Evolutionary conservation across 2,888 invertebrate genomes (phyloP), one percentile per base, ranked within the genome.

Genomic region (Euspilapteryx auroguttella): DNA sequence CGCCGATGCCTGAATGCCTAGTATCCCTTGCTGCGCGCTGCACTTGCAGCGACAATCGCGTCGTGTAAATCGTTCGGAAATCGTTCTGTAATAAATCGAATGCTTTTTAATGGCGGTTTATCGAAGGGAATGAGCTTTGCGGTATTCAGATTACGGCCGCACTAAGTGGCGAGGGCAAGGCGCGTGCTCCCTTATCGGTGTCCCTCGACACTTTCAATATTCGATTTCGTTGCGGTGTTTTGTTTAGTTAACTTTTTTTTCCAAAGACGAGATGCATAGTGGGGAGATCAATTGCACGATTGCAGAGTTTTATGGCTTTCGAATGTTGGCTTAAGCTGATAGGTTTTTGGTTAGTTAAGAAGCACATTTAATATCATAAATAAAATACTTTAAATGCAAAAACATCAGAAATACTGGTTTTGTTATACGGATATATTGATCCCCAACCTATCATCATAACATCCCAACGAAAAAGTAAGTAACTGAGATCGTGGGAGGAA

Each of bases 71-170:
- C 61, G 62, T 61, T 56, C 51, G 61, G 57, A 59, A 71, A 71
- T 69, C 71, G 63, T 68, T 64, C 47, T 42, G 66, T 63, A 75
- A 75, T 75, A 75, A 73, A 75, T 75, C 75, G 75, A 73, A 69
- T 52, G 63, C 65, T 64, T 73, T 73, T 75, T 73, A 75, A 75
- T 75, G 75, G 75, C 59, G 55, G 65, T 69, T 73, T 75, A 73
- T 73, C 75, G 62, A 40, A 57, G 59, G 30, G 34, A 27, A 30
- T 69, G 59, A 64, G 71, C 69, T 65, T 68, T 68, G 65, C 61
- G 65, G 71, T 65, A 66, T 75, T 71, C 73, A 66, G 73, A 73
- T 73, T 71, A 65, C 64, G 49, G 47, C 52, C 44, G 50, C 55
- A 44, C 62, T 71, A 68, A 73, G 73, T 73, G 75, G 63, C 56